Percentiles rank a stretch among this genome's conserved stretches.
Evolutionary conservation across 2,797 vertebrate genomes (phyloP).

Genomic region (Bucorvus abyssinicus): DNA sequence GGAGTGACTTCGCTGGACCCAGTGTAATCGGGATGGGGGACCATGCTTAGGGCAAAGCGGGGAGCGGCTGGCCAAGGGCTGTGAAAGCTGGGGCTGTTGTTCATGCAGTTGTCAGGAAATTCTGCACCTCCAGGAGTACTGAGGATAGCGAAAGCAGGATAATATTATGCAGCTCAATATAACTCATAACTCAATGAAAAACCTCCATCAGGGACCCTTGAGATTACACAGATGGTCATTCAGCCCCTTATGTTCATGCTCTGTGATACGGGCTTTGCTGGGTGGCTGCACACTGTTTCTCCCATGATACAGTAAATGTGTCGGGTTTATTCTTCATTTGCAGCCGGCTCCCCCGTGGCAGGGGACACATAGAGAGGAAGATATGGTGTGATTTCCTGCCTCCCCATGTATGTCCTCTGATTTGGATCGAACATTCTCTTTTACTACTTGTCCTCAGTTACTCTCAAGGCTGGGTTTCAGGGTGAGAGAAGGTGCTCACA

Average conservation of each 20-base stretch:
- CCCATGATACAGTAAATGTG: neutral
- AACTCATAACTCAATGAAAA: neutral
- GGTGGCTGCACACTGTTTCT: neutral
- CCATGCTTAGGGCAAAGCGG: neutral
- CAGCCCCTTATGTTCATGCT: neutral
- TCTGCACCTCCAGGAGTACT: neutral
- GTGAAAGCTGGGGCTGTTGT: neutral
- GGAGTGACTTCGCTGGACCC: neutral
- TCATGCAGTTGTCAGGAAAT: neutral
- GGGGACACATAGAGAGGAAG: neutral
- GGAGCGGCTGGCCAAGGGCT: neutral
- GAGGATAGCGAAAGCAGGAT: neutral
- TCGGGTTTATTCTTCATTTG: neutral
- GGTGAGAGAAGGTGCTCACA: neutral
- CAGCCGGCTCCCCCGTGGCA: neutral
- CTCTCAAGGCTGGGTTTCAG: neutral
- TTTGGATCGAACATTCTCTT: neutral
- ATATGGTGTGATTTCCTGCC: rapidly evolving
- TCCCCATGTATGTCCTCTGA: neutral
- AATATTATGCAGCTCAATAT: neutral
- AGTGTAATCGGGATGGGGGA: neutral
- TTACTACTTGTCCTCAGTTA: neutral
- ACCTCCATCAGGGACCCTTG: neutral
- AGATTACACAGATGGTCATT: neutral
- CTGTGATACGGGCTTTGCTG: neutral